Percentiles rank a stretch among this genome's conserved stretches.
Conservation (phyloP, 23 tunicate genomes). For the Phallusia fumigata region DNA sequence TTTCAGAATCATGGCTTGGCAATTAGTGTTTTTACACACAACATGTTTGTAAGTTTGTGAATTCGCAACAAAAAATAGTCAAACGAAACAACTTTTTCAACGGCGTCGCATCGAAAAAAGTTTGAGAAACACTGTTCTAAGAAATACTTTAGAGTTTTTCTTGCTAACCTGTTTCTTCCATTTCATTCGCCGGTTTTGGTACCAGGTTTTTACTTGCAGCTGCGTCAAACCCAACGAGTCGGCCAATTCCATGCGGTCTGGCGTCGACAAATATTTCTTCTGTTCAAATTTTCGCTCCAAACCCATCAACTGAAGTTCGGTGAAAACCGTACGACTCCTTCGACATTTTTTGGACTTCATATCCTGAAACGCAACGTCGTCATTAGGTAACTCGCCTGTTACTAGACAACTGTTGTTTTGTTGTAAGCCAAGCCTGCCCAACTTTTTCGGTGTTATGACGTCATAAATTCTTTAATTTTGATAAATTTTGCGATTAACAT, state of each 20-base stretch:
- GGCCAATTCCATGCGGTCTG: conserved; percentile 94
- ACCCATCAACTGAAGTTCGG: conserved; percentile 93
- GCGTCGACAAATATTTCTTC: conserved; percentile 95
- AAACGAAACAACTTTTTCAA: too few relatives aligned
- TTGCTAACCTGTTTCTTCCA: conserved; percentile 92
- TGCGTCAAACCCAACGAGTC: conserved; percentile 81
- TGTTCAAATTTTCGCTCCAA: conserved; percentile 90
- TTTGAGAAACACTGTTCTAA: neutral
- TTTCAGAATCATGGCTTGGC: too few relatives aligned
- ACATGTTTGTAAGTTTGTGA: too few relatives aligned
- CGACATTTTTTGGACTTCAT: conserved; percentile 73
- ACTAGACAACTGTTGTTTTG: too few relatives aligned
- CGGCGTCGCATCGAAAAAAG: too few relatives aligned
- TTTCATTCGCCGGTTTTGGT: conserved; percentile 96
- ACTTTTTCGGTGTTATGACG: too few relatives aligned
- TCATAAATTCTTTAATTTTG: too few relatives aligned
- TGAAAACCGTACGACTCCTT: conserved; percentile 90
- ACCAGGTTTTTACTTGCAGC: conserved; percentile 98
- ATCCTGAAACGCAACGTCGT: conserved; percentile 23
- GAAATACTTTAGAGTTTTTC: neutral
- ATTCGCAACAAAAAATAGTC: too few relatives aligned
- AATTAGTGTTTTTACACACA: too few relatives aligned
- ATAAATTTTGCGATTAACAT: too few relatives aligned
- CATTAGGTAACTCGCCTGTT: too few relatives aligned
- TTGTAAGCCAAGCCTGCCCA: too few relatives aligned